Evolutionary conservation across 2,113 vertebrate species (phyloP).

Genomic region (Esox niger): DNA sequence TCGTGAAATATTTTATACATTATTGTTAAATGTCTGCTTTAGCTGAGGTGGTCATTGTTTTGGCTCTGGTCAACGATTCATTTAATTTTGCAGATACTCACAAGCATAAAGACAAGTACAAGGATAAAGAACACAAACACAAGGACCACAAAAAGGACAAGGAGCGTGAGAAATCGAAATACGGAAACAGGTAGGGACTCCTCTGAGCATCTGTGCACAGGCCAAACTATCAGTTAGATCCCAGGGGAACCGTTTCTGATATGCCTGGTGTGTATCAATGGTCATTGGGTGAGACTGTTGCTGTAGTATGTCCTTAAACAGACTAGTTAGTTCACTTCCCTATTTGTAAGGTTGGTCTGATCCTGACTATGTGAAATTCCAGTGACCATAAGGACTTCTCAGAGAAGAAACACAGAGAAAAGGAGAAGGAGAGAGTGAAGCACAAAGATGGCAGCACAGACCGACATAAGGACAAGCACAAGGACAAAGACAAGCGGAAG

Average conservation of each 20-base stretch:
- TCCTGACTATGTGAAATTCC: slow-evolving; percentile 15
- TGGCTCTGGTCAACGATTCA: no score
- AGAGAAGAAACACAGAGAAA: slow-evolving; percentile 94
- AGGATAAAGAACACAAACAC: slow-evolving; percentile 94
- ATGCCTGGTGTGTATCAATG: not conserved
- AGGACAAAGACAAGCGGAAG: slow-evolving; percentile 90
- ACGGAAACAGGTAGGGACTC: slow-evolving; percentile 89
- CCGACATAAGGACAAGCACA: slow-evolving; percentile 83
- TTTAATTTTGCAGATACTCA: slow-evolving; percentile 80
- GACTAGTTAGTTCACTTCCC: not conserved
- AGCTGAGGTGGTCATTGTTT: not conserved
- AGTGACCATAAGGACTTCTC: slow-evolving; percentile 90
- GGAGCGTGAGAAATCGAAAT: slow-evolving; percentile 91
- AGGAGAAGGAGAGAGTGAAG: slow-evolving; percentile 84
- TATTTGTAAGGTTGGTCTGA: not conserved
- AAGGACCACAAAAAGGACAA: slow-evolving; percentile 99
- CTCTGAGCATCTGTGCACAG: not conserved
- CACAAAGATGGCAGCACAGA: slow-evolving; percentile 93
- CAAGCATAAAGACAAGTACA: slow-evolving; percentile 96
- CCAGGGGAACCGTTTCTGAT: not conserved
- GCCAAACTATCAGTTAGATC: no score
- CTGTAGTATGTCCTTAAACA: not conserved
- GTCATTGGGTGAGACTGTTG: not conserved
- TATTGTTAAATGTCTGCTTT: not conserved
- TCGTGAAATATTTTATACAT: no score